Evolutionary conservation across 2,113 vertebrate genomes (phyloP), one percentile per base, ranked within the genome.

Genomic region (Numenius arquata): DNA sequence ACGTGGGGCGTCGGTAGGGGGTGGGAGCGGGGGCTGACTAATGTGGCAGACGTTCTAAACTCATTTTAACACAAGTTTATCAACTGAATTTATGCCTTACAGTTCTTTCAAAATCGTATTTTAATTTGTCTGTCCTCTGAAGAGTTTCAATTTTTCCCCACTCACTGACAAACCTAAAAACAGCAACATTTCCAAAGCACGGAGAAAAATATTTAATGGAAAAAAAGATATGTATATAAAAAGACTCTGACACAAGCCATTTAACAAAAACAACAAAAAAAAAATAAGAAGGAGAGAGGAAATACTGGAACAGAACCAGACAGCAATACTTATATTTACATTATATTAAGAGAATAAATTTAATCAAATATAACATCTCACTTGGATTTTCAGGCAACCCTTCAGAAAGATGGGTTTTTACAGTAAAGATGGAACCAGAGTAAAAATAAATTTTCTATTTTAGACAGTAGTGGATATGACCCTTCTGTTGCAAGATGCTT

Each of bases 261-360:
- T 87, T 81, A 83, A 94, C 82, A 88, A 68, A 58, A 65, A 25
- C 15, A 30, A 41, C n/a, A 25, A 59, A 41, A 43, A 43, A 23
- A 4, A 45, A 23, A 22, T 58, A 74, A 48, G 23, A 18, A 17
- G 45, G 15, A 30, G 10, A 53, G 9, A 26, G 43, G 36, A 15
- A 67, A 75, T 34, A 62, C 34, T 15, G 8, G 74, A 47, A 86
- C 50, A 85, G 38, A 93, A 75, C 43, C 17, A 80, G 74, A 93
- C 45, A 75, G 85, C 22, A 85, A 82, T 38, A 30, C 38, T 87
- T 81, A 2, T 90, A 86, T 95, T 94, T 95, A 93, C 92, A 95
- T 96, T 96, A 95, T 97, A 91, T 95, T 96, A 96, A 93, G 94
- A 96, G 92, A 96, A 95, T 96, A 96, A 89, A 95, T 93, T 95